Evolutionary conservation across 2,888 invertebrate species (phyloP), one percentile per base, ranked within the genome.

Genomic region (Folsomia manolachei): DNA sequence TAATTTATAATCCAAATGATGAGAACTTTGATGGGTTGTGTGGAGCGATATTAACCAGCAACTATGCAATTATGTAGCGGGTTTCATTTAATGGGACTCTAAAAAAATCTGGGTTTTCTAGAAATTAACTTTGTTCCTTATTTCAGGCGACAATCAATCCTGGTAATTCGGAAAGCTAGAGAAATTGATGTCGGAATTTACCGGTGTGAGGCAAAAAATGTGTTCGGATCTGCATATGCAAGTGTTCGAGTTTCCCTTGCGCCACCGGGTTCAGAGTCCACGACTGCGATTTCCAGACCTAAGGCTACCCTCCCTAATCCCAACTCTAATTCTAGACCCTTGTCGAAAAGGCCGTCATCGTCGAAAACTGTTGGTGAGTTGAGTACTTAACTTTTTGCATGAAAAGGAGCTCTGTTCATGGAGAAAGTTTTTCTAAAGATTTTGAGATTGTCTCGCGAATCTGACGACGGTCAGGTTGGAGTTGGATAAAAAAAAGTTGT

Each of bases 111-210:
- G n/a, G n/a, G n/a, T n/a, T n/a, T n/a, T n/a, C n/a, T n/a, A n/a
- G n/a, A n/a, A n/a, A n/a, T n/a, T n/a, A n/a, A n/a, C n/a, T n/a
- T n/a, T n/a, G n/a, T n/a, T n/a, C n/a, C 70, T 69, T 39, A 71
- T 70, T 67, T n/a, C 68, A 81, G 81, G 71, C 75, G 79, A 70
- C 81, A 81, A 75, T 81, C 81, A 25, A 73, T 81, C 72, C 75
- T 81, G 74, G 79, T 81, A 76, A 81, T 81, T 76, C 79, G 81
- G 64, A 81, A 78, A 71, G 76, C 81, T 63, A 77, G 73, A 69
- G 79, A 81, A 63, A 72, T 73, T 63, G 81, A 81, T 69, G 69
- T 75, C 56, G 81, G 81, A 53, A 72, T 77, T 24, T 81, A 81
- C 73, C 77, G 77, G 63, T 81, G 81, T 71, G 79, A 79, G 73